Percentiles rank a stretch among this genome's conserved stretches.
phyloP scores from a whole-genome alignment of 2,113 vertebrate genomes.

The Tyto alba region DNA sequence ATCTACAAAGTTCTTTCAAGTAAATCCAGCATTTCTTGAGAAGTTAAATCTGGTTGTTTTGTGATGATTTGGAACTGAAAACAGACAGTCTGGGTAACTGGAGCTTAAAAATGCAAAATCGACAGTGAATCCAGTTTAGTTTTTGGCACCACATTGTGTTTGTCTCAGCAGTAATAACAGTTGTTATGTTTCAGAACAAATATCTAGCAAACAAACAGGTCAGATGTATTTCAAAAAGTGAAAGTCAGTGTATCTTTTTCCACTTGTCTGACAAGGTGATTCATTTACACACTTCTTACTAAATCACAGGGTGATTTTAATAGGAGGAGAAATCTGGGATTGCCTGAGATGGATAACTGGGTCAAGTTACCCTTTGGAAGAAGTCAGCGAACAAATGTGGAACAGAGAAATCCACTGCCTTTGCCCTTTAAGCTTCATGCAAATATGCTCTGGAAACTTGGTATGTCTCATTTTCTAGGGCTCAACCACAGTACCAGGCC shows the following conservation, averaged over 20 bases:
- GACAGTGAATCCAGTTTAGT: neutral
- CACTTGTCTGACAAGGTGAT: conserved; percentile 18
- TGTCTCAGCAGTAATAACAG: conserved; percentile 28
- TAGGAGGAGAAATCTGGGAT: neutral
- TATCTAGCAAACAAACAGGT: conserved; percentile 3
- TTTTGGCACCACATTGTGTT: conserved; percentile 18
- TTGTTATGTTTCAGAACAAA: neutral
- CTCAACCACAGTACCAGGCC: conserved; percentile 16
- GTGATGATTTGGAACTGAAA: conserved; percentile 18
- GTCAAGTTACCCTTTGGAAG: conserved; percentile 14
- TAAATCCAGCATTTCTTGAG: conserved; percentile 47
- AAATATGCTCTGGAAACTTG: neutral
- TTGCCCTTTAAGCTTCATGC: neutral
- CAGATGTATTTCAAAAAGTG: neutral
- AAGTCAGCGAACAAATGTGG: neutral
- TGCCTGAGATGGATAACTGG: neutral
- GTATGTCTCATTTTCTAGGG: conserved; percentile 17
- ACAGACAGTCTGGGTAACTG: conserved; percentile 19
- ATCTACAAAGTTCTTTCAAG: conserved; percentile 38
- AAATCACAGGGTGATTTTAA: neutral
- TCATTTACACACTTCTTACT: neutral
- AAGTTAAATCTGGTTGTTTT: conserved; percentile 31
- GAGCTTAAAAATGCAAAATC: neutral
- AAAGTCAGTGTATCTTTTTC: neutral
- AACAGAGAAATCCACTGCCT: neutral